These are phyloP conservation scores for Horisme vitalbata DNA, from an alignment of 2,888 invertebrate genomes.

Conservation along the genomic window DNA sequence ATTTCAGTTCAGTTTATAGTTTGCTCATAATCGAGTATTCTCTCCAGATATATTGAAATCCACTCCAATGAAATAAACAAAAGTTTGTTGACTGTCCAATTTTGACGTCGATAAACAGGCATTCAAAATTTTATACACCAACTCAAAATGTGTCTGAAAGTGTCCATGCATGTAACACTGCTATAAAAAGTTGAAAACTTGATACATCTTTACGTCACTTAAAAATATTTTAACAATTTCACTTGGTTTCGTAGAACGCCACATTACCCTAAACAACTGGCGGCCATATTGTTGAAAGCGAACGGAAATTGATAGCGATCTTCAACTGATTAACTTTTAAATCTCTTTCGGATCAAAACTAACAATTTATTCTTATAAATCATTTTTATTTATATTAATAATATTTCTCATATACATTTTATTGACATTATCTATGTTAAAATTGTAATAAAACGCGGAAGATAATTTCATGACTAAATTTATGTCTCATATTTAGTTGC, in stretches of 20 bases:
- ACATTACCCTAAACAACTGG: constrained; percentile 83
- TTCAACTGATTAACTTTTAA: constrained; percentile 45
- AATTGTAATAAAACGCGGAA: too few species aligned
- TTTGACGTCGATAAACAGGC: constrained; percentile 70
- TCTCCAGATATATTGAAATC: constrained; percentile 67
- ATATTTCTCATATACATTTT: background rate
- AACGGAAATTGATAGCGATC: constrained; percentile 66
- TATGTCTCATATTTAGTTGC: constrained; percentile 11
- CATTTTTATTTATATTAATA: background rate
- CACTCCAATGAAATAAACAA: constrained; percentile 80
- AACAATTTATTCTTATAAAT: background rate
- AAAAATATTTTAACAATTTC: constrained; percentile 77
- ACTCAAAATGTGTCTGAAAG: constrained; percentile 63
- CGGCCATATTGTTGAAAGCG: constrained; percentile 81
- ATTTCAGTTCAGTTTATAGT: constrained; percentile 68
- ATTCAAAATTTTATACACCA: constrained; percentile 73
- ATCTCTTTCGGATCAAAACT: background rate
- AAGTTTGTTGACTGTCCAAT: constrained; percentile 83
- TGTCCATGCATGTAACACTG: constrained; percentile 75
- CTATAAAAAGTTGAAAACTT: constrained; percentile 77
- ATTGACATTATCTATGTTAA: too few species aligned
- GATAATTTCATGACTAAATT: too few species aligned
- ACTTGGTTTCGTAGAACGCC: constrained; percentile 80
- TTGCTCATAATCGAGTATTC: constrained; percentile 76
- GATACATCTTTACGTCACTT: constrained; percentile 77